Percentiles rank a stretch among this genome's conserved stretches.
These are phyloP conservation scores for Melierax canorus DNA, from an alignment of 2,113 vertebrate genomes.

Conservation along the genomic window DNA sequence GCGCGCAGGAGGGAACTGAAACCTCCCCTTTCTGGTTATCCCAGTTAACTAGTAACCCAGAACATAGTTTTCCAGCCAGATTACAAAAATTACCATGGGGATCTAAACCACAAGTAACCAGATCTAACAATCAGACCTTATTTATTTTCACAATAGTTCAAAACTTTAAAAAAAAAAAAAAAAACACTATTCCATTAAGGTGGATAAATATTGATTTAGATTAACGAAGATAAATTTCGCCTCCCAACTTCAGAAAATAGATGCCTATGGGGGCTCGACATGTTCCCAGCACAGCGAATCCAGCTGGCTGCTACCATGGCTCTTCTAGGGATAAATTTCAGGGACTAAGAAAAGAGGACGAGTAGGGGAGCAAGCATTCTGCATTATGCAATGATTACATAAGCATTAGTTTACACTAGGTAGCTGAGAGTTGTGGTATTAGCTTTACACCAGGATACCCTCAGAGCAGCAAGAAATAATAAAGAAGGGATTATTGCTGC, in stretches of 20 bases:
- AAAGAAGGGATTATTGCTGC: constrained; percentile 24
- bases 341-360: constrained; percentile 51
- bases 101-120: background rate
- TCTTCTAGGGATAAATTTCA: constrained; percentile 38
- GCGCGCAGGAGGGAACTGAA: background rate
- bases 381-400: constrained; percentile 68
- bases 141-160: background rate
- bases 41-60: constrained; percentile 45
- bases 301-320: background rate
- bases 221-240: background rate
- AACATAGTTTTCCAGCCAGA: background rate
- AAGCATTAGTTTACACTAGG: constrained; percentile 62
- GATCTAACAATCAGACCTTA: background rate
- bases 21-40: background rate
- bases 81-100: background rate
- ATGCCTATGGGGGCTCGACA: background rate
- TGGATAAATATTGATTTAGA: background rate
- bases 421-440: constrained; percentile 38
- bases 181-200: background rate
- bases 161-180: background rate
- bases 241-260: background rate
- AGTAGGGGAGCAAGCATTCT: constrained; percentile 18
- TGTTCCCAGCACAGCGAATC: background rate
- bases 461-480: constrained; percentile 5
- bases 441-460: constrained; percentile 34